Conservation (phyloP, 2,113 vertebrate genomes). For the Oreocharis arfaki region DNA sequence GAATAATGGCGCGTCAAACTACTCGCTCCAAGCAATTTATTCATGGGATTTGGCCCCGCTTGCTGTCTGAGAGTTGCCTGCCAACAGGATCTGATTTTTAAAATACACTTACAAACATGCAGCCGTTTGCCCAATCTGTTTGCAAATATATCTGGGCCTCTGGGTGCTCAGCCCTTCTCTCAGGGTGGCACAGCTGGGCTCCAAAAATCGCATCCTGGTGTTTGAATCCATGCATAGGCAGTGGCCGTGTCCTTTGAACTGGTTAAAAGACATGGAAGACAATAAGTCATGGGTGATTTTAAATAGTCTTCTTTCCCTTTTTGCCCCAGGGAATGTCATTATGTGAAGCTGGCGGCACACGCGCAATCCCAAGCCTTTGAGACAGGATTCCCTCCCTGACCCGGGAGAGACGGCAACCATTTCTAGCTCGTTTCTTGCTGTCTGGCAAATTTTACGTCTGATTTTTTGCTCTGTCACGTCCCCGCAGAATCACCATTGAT, state of each 20-base stretch:
- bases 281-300: background rate
- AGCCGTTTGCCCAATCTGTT: background rate
- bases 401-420: background rate
- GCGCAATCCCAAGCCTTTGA: background rate
- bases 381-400: background rate
- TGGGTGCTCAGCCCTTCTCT: background rate
- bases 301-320: background rate
- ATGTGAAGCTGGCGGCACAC: background rate
- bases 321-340: background rate
- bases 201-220: background rate
- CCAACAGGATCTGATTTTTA: conserved; percentile 58
- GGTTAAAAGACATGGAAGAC: background rate
- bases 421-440: background rate
- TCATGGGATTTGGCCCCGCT: conserved; percentile 55
- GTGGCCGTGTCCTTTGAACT: background rate
- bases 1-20: conserved; percentile 65
- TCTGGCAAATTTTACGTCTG: conserved; percentile 33
- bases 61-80: conserved; percentile 57
- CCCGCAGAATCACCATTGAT: background rate
- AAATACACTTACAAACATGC: conserved; percentile 22
- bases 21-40: conserved; percentile 61
- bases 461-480: conserved; percentile 47
- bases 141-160: background rate
- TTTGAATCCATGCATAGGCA: accelerated
- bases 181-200: background rate